These are phyloP conservation scores for Lynx canadensis DNA, from an alignment of 2,113 vertebrate species.

Conservation along the genomic window DNA sequence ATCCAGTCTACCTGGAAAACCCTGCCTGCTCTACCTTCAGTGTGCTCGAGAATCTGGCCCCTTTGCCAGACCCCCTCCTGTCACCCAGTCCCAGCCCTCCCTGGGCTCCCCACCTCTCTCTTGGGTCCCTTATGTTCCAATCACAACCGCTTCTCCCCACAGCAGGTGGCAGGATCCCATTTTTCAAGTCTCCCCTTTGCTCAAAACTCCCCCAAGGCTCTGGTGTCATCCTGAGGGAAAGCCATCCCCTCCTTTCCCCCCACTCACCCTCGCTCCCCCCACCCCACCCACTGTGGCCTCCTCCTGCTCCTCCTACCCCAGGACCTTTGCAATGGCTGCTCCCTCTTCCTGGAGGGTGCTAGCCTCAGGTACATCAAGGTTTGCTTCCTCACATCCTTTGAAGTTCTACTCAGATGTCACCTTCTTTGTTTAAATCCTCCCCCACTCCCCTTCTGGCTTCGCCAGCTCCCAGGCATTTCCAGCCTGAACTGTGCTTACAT, in stretches of 20 bases:
- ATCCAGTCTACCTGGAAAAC: background rate
- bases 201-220: background rate
- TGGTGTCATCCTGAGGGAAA: background rate
- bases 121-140: background rate
- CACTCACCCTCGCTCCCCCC: accelerated
- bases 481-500: background rate
- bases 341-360: background rate
- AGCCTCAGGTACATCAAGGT: background rate
- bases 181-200: background rate
- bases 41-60: no score
- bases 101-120: background rate
- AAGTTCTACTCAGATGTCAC: background rate
- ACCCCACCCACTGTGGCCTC: background rate
- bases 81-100: background rate
- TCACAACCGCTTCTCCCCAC: background rate
- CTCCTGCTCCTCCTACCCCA: background rate
- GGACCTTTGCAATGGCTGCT: background rate
- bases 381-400: background rate
- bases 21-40: background rate
- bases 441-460: background rate
- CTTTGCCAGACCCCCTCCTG: background rate
- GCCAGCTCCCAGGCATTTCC: background rate
- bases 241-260: background rate
- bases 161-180: background rate
- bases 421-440: background rate